A percentile compares a stretch with the other conserved stretches of the same genome.
Conservation (phyloP, 2,797 vertebrate species). For the Chelmon rostratus region DNA sequence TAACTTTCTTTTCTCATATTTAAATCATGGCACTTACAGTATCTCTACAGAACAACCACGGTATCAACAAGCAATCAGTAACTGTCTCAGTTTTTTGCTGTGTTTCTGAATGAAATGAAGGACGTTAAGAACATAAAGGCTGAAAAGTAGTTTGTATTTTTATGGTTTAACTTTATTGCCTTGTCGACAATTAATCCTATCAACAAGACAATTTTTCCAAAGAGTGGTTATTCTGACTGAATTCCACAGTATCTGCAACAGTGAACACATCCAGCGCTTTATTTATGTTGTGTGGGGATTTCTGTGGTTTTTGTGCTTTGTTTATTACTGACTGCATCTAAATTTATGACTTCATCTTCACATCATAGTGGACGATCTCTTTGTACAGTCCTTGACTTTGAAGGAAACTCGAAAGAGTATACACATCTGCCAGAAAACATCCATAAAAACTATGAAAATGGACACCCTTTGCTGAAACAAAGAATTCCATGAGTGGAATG, state of each 20-base stretch:
- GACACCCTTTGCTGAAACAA: fast-evolving
- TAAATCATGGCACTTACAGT: background rate
- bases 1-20: background rate
- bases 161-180: background rate
- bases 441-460: background rate
- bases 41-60: background rate
- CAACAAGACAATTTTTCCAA: background rate
- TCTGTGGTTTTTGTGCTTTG: background rate
- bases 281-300: background rate
- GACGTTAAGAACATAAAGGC: background rate
- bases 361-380: fast-evolving
- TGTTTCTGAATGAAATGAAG: background rate
- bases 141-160: background rate
- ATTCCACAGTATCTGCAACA: background rate
- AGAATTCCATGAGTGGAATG: background rate
- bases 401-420: background rate
- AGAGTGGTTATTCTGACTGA: background rate
- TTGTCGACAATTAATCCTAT: background rate
- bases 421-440: background rate
- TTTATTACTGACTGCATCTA: background rate
- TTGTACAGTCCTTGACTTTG: background rate
- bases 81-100: constrained; percentile 23
- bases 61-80: constrained; percentile 3
- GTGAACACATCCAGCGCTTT: background rate
- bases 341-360: background rate